These are phyloP conservation scores for Griposia aprilina DNA, from an alignment of 2,888 invertebrate species.

Conservation along the genomic window DNA sequence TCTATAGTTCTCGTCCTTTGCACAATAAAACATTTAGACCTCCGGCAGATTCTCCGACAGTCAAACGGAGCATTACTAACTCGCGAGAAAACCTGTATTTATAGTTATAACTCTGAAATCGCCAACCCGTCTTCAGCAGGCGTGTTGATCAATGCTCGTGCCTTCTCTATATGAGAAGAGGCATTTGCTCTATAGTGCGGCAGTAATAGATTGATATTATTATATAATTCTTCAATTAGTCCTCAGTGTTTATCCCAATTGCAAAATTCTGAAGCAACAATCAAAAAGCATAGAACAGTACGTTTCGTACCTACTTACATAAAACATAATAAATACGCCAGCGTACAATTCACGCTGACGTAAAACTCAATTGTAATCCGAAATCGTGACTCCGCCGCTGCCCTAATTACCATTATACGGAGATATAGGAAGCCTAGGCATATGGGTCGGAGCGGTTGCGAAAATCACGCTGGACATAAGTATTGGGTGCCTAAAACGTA, in stretches of 20 bases:
- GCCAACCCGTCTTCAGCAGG: too few relatives aligned
- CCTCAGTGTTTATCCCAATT: not conserved
- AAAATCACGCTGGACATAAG: slow-evolving; percentile 62
- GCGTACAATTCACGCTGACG: slow-evolving; percentile 42
- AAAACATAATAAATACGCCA: slow-evolving; percentile 32
- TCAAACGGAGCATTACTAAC: too few relatives aligned
- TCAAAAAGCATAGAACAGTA: not conserved
- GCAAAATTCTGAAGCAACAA: not conserved
- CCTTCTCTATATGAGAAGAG: too few relatives aligned
- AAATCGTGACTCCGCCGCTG: slow-evolving; percentile 71
- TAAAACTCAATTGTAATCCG: slow-evolving; percentile 61
- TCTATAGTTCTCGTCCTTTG: not conserved
- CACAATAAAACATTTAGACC: not conserved
- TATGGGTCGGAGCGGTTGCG: slow-evolving; percentile 72
- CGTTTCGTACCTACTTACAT: not conserved
- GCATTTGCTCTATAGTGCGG: too few relatives aligned
- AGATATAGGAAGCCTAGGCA: slow-evolving; percentile 72
- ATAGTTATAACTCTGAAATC: too few relatives aligned
- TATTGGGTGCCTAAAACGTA: slow-evolving; percentile 52
- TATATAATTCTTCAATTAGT: not conserved
- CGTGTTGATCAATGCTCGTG: too few relatives aligned
- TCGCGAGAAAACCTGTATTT: too few relatives aligned
- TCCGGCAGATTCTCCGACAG: not conserved
- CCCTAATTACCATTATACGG: slow-evolving; percentile 75
- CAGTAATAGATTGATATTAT: too few relatives aligned